Conservation (phyloP, 2,888 invertebrate species). For the Cantharis lateralis region DNA sequence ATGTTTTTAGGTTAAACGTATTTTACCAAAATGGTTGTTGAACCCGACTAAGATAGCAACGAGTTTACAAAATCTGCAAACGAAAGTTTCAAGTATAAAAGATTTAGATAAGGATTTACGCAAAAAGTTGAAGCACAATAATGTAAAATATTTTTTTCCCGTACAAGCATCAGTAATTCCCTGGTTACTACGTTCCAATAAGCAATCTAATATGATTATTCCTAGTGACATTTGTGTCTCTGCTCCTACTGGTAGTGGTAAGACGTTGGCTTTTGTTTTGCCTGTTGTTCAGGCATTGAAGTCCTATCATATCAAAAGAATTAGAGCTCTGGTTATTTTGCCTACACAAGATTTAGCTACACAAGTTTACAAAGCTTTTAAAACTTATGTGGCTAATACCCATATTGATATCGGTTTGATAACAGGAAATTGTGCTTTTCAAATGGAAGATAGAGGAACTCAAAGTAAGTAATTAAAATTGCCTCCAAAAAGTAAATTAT, state of each 20-base stretch:
- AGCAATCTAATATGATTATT: slow-evolving; percentile 65
- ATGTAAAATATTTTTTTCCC: slow-evolving; percentile 81
- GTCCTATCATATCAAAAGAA: slow-evolving; percentile 52
- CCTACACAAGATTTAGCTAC: slow-evolving; percentile 91
- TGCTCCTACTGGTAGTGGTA: slow-evolving; percentile 97
- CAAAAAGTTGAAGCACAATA: slow-evolving; percentile 68
- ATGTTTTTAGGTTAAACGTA: slow-evolving; percentile 69
- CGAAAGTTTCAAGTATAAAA: slow-evolving; percentile 61
- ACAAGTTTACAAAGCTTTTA: slow-evolving; percentile 86
- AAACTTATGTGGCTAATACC: slow-evolving; percentile 69
- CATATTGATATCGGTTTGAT: slow-evolving; percentile 72
- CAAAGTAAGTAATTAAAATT: slow-evolving; percentile 50
- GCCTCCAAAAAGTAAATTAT: too few species aligned
- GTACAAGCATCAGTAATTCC: slow-evolving; percentile 81
- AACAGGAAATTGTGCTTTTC: slow-evolving; percentile 71
- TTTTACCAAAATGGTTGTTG: slow-evolving; percentile 86
- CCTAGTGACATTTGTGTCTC: slow-evolving; percentile 94
- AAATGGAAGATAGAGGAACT: slow-evolving; percentile 64
- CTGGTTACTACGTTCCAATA: slow-evolving; percentile 70
- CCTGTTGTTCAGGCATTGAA: slow-evolving; percentile 79
- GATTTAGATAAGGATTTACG: slow-evolving; percentile 69
- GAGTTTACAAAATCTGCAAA: slow-evolving; percentile 64
- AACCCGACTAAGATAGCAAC: slow-evolving; percentile 79
- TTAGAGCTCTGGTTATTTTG: slow-evolving; percentile 86
- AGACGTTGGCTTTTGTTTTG: slow-evolving; percentile 91